Evolutionary conservation across 2,797 vertebrate genomes (phyloP), one percentile per base, ranked within the genome.

Genomic region (Gephyroberyx darwinii): DNA sequence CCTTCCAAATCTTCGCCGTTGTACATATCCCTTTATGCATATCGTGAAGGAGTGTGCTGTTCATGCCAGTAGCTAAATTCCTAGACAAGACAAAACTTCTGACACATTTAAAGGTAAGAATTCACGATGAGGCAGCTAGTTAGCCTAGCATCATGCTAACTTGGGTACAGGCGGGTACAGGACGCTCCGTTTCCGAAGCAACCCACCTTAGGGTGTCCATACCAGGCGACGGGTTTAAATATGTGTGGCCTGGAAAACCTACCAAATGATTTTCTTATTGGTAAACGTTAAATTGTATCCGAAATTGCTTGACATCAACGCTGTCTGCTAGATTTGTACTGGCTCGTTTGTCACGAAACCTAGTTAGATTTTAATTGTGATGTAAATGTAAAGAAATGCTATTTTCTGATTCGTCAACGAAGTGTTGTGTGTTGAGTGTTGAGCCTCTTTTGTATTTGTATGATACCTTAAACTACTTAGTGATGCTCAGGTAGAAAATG

Each of bases 41-140:
- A 12, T 14, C 55, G 31, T 7, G 33, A 63, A 75, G 58, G 55
- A 80, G 45, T 75, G 81, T 33, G 61, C 90, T 93, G 92, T 78
- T 69, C 52, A 45, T 31, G 74, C 22, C 78, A 74, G 62, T 65
- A 20, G 52, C 41, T 73, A 20, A 81, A 51, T 68, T 52, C 53
- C 7, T 7, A 81, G 78, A 83, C 59, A 60, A 84, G 69, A 75
- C 56, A 65, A 75, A 71, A 63, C 69, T 66, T 54, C 78, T 17
- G 64, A 75, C 77, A 61, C 62, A 72, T 69, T 65, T 75, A 60
- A 80, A 91, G 92, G 93, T 93, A 93, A 92, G 91, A 80, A 86
- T 78, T 75, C 77, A 61, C 63, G 39, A 70, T 60, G 41, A 65
- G 16, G 14, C 39, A 43, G 57, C 45, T 74, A 81, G 84, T 82